Base-by-base conservation (phyloP, 2,888 invertebrate genomes). In the Orthosia incerta region DNA sequence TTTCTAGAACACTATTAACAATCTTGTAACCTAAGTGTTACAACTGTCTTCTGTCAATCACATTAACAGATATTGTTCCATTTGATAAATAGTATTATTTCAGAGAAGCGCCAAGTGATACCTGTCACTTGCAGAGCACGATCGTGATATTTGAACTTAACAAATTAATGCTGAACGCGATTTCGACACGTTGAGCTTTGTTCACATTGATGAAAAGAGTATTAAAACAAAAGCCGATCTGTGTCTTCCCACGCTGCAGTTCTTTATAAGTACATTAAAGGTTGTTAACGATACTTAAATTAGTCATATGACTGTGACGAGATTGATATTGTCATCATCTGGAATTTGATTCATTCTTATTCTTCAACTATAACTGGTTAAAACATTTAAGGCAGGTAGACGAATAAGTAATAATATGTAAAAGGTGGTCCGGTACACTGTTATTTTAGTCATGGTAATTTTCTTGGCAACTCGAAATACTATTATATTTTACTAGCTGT, bases 121-220 rank as follows among this genome's bases (percentile, higher is more conserved):
- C 45, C 56, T 68, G 76, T 71, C 81, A 80, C 67, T 65, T 48
- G 57, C 15, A 56, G 55, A 26, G 16, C 66, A 79, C 79, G 79
- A 75, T 50, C 45, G 23, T 64, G 77, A 15, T 72, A 69, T 73
- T 77, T 66, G n/a, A 69, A 26, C 48, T 39, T 48, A 63, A 80
- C 74, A 73, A 81, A 81, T 81, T 68, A 72, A 59, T 56, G 20
- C 18, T 48, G 56, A 69, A 46, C 55, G 55, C 13, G 15, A 60
- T 77, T 73, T 63, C 82, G 53, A 70, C 65, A 77, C 26, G 50
- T 63, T 0, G n/a, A 20, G 59, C 74, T 78, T 74, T 79, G 75
- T 79, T 78, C 57, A 64, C 46, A 3, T 0, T 23, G 26, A 53
- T 73, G 31, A 73, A 76, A 76, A 78, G 71, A 78, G n/a, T 63